Conservation (phyloP, 2,888 invertebrate species). For the Acleris emargana region DNA sequence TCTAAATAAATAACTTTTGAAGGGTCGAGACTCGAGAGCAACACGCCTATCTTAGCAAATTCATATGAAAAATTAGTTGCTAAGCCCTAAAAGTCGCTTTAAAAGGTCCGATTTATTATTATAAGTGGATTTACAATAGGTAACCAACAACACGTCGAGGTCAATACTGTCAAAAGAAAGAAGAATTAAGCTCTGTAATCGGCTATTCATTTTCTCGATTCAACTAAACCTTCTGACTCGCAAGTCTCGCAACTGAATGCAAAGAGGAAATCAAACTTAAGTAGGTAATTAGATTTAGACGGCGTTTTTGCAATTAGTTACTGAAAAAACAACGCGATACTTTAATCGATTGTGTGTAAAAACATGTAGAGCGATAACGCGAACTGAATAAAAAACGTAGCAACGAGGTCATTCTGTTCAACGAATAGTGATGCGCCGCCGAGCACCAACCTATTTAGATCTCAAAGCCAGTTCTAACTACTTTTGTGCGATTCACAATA, state of each 20-base stretch:
- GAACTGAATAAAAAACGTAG: slow-evolving; percentile 53
- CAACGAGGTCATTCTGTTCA: slow-evolving; percentile 55
- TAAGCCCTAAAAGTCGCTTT: too few relatives aligned
- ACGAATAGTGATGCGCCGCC: slow-evolving; percentile 46
- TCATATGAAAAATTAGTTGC: too few relatives aligned
- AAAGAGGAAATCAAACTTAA: slow-evolving; percentile 53
- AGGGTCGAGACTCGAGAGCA: too few relatives aligned
- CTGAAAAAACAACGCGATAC: slow-evolving; percentile 48
- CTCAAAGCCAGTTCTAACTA: slow-evolving; percentile 31
- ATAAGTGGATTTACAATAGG: too few relatives aligned
- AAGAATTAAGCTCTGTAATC: too few relatives aligned
- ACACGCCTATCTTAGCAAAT: too few relatives aligned
- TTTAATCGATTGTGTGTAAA: slow-evolving; percentile 48
- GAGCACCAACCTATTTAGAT: slow-evolving; percentile 26
- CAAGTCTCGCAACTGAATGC: slow-evolving; percentile 54
- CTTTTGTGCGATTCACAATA: slow-evolving; percentile 43
- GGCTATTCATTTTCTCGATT: slow-evolving; percentile 42
- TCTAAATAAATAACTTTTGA: too few relatives aligned
- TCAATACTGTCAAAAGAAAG: too few relatives aligned
- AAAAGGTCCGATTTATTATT: too few relatives aligned
- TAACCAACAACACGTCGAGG: too few relatives aligned
- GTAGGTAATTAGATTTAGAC: slow-evolving; percentile 47
- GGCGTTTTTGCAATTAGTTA: slow-evolving; percentile 40
- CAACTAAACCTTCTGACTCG: slow-evolving; percentile 49
- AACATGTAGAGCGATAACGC: slow-evolving; percentile 37